Evolutionary conservation across 2,797 vertebrate species (phyloP).

Genomic region (Lagodon rhomboides): DNA sequence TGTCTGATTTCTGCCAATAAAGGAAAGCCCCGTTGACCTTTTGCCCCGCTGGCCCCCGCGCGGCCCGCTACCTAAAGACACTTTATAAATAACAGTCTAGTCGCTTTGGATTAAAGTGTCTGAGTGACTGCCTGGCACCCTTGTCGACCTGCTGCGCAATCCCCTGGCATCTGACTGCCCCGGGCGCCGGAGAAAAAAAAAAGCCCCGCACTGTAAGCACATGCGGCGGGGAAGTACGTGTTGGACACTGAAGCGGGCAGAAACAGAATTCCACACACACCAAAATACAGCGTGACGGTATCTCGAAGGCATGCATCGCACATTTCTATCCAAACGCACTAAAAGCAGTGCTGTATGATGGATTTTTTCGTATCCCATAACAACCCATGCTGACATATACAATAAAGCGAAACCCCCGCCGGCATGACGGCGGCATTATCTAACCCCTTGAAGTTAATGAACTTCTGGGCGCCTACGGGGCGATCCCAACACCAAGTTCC

Average conservation of each 20-base stretch:
- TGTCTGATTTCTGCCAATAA: conserved; percentile 50
- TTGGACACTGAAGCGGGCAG: conserved; percentile 8
- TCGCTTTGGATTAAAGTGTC: conserved; percentile 91
- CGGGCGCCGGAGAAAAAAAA: conserved; percentile 30
- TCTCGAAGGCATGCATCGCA: conserved; percentile 4
- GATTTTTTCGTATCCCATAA: conserved; percentile 38
- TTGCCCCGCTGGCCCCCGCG: conserved; percentile 64
- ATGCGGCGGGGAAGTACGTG: conserved; percentile 17
- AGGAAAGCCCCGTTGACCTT: conserved; percentile 68
- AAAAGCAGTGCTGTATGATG: conserved; percentile 24
- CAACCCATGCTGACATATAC: conserved; percentile 43
- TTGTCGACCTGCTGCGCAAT: conserved; percentile 67
- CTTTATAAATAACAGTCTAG: conserved; percentile 92
- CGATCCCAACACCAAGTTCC: conserved; percentile 62
- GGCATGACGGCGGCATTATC: conserved; percentile 58
- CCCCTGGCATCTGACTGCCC: conserved; percentile 68
- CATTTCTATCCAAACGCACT: conserved; percentile 14
- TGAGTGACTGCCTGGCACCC: conserved; percentile 89
- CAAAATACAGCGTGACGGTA: conserved; percentile 8
- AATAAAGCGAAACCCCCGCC: conserved; percentile 25
- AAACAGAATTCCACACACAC: conserved; percentile 5
- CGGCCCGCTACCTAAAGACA: conserved; percentile 85
- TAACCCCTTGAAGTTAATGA: conserved; percentile 72
- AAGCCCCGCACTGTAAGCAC: conserved; percentile 39
- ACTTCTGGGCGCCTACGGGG: conserved; percentile 62